Base-by-base conservation (phyloP, 2,888 invertebrate genomes). In the Alloplasta piceator region DNA sequence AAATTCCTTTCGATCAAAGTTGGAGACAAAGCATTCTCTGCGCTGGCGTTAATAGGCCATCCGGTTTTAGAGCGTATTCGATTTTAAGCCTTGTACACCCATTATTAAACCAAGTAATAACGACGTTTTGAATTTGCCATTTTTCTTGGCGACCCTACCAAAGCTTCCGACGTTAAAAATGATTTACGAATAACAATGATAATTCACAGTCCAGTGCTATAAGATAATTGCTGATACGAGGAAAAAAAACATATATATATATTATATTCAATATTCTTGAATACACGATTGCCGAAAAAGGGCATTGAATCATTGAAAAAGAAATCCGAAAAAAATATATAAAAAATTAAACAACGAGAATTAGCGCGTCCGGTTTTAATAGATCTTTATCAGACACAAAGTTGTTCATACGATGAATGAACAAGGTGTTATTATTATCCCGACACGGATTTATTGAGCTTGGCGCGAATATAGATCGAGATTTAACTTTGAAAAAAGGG, bases 31-130 rank as follows among this genome's bases (percentile, higher is more conserved):
- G 61, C 56, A 61, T 58, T 48, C 6, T 66, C 36, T 41, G 61
- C 55, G 66, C 71, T 55, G 76, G 60, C 72, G 71, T 60, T 67
- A 56, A 72, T 68, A 60, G 68, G 63, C 72, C 67, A 58, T 73
- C 26, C 67, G 76, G 72, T 80, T 77, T 72, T 77, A 77, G 71
- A 77, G 80, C 77, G 77, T 80, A 73, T 78, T 81, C 78, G 73
- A 78, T 73, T 61, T 78, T 72, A 60, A 78, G 81, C 81, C 78
- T 81, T 66, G 66, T 74, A 78, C 73, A 81, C 73, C 72, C 77
- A 55, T 78, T 48, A 78, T 78, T 73, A 70, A 70, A 73, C 73
- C 26, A 26, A 74, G 64, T 74, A 78, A 77, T 77, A 77, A 80
- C 80, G 63, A 81, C 60, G 72, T 81, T 68, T 73, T 68, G 64